Conservation (phyloP, 2,113 vertebrate species). For the Lepisosteus osseus region DNA sequence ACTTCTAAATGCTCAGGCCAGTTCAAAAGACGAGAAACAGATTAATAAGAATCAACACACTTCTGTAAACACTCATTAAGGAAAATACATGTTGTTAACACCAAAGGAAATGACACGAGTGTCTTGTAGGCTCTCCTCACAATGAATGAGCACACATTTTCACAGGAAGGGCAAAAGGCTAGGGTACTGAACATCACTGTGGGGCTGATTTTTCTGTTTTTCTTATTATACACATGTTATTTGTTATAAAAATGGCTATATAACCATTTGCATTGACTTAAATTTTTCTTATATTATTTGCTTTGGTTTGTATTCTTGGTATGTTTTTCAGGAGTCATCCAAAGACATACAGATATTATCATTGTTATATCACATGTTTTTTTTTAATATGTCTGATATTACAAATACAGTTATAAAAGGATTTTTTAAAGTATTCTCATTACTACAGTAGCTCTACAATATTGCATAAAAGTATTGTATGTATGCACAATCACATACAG, state of each 20-base stretch:
- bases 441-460: too few relatives aligned
- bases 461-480: too few relatives aligned
- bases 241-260: not conserved
- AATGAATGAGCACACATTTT: constrained; percentile 34
- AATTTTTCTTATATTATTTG: too few relatives aligned
- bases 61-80: constrained; percentile 80
- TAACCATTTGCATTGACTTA: too few relatives aligned
- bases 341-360: too few relatives aligned
- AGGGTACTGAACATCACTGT: constrained; percentile 25
- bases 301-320: too few relatives aligned
- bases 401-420: too few relatives aligned
- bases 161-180: constrained; percentile 63
- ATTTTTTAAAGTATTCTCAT: too few relatives aligned
- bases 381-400: too few relatives aligned
- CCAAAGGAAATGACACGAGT: constrained; percentile 43
- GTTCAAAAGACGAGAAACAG: constrained; percentile 81
- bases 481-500: too few relatives aligned
- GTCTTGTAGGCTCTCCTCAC: constrained; percentile 35
- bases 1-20: constrained; percentile 57
- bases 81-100: constrained; percentile 50
- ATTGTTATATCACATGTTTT: too few relatives aligned
- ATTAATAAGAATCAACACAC: constrained; percentile 89
- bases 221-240: not conserved
- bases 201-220: constrained; percentile 17
- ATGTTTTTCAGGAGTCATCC: too few relatives aligned